These are phyloP conservation scores for Phragmatobia fuliginosa DNA, from an alignment of 2,888 invertebrate species.

Conservation along the genomic window DNA sequence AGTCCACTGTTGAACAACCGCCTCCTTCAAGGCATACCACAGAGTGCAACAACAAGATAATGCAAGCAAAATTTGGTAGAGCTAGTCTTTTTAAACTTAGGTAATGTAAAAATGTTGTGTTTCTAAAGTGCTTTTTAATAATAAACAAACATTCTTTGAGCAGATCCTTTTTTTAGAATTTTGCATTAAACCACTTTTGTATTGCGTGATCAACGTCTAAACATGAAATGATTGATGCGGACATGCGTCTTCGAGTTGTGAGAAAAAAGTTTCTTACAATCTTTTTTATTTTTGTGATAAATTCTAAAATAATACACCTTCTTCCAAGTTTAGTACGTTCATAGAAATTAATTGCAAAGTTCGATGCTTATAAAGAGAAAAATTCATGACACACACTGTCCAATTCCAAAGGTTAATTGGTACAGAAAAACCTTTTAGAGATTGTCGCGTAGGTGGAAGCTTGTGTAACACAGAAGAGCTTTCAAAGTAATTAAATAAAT, in stretches of 20 bases:
- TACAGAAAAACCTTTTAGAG: background rate
- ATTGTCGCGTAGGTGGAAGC: background rate
- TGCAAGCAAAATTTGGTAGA: background rate
- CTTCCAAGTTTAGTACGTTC: background rate
- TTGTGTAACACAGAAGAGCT: background rate
- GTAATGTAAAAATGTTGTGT: background rate
- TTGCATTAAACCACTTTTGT: conserved; percentile 1
- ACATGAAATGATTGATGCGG: background rate
- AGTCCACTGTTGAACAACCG: no score
- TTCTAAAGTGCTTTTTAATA: background rate
- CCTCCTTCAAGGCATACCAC: no score
- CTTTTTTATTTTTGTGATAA: background rate
- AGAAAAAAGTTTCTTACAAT: background rate
- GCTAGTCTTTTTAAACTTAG: background rate
- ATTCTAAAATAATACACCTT: background rate
- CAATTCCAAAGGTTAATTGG: background rate
- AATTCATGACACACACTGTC: background rate
- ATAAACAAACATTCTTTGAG: background rate
- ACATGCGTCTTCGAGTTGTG: background rate
- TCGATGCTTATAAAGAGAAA: background rate
- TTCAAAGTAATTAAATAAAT: background rate
- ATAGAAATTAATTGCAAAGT: background rate
- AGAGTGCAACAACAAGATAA: no score
- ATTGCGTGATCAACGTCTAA: background rate
- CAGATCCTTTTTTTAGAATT: background rate